phyloP scores from a whole-genome alignment of 2,113 vertebrate species.

The Chlorodrepanis virens region DNA sequence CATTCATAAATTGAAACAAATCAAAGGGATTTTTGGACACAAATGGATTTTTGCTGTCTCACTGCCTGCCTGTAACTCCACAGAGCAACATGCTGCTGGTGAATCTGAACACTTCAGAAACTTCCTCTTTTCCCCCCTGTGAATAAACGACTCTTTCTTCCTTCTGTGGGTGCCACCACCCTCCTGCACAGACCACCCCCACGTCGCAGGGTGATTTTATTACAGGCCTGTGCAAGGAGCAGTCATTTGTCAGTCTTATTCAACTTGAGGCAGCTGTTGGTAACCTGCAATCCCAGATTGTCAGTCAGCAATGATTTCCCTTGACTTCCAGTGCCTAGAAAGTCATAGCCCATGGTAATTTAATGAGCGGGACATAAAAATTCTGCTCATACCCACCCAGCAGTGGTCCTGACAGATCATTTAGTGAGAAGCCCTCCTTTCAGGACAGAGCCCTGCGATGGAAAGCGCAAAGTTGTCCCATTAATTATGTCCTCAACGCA shows the following conservation, averaged over 20 bases:
- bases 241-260: constrained; percentile 5
- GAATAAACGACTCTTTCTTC: not conserved
- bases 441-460: constrained; percentile 32
- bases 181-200: not conserved
- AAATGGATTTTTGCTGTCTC: constrained; percentile 26
- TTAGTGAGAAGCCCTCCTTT: constrained; percentile 49
- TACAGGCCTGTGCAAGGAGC: not conserved
- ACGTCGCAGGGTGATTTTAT: not conserved
- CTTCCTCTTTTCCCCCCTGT: not conserved
- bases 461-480: constrained; percentile 4
- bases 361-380: constrained; percentile 74
- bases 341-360: constrained; percentile 60
- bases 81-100: not conserved
- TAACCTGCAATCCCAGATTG: constrained; percentile 40
- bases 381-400: constrained; percentile 64
- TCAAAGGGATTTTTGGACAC: constrained; percentile 27
- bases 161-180: not conserved
- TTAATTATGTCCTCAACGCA: constrained; percentile 24
- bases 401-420: constrained; percentile 51
- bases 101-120: not conserved
- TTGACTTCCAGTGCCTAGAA: constrained; percentile 52
- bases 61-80: not conserved
- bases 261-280: constrained; percentile 42
- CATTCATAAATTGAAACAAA: constrained; percentile 26
- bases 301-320: constrained; percentile 45